Base-by-base conservation (phyloP, 2,888 invertebrate species). In the Aspidiotus rigidus region DNA sequence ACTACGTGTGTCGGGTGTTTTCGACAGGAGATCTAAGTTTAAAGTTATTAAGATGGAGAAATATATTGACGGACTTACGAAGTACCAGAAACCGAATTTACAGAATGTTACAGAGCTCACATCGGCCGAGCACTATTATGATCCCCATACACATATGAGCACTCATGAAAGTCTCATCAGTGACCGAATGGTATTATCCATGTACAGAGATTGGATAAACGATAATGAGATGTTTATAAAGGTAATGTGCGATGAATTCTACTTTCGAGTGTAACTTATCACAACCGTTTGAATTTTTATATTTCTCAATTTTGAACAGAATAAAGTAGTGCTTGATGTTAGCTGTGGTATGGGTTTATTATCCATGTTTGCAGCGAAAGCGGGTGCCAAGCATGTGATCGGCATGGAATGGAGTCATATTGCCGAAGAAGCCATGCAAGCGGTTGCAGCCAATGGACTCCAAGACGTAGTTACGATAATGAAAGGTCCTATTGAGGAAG, bases 1-100 rank as follows among this genome's bases (percentile, higher is more conserved):
- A n/a, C n/a, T n/a, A n/a, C n/a, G n/a, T n/a, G n/a, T n/a, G n/a
- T n/a, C n/a, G n/a, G n/a, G n/a, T n/a, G n/a, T n/a, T n/a, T n/a
- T n/a, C n/a, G n/a, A n/a, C n/a, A n/a, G n/a, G n/a, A n/a, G n/a
- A n/a, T n/a, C n/a, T n/a, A n/a, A n/a, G n/a, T n/a, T n/a, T n/a
- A n/a, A n/a, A n/a, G n/a, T n/a, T n/a, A n/a, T n/a, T n/a, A n/a
- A 44, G 8, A 67, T 67, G 60, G 67, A 67, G 53, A 60, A 59
- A n/a, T 67, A 59, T 53, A 13, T 67, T 0, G 8, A 40, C 0
- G n/a, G 28, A 6, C 39, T 60, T 15, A 41, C 67, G 1, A 39
- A n/a, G 6, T 67, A 49, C 42, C 1, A 59, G 28, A 59, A 59
- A 28, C 59, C 59, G 10, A 39, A 60, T 28, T 17, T 44, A 15